phyloP scores from a whole-genome alignment of 2,113 vertebrate species.

The Peromyscus maniculatus region DNA sequence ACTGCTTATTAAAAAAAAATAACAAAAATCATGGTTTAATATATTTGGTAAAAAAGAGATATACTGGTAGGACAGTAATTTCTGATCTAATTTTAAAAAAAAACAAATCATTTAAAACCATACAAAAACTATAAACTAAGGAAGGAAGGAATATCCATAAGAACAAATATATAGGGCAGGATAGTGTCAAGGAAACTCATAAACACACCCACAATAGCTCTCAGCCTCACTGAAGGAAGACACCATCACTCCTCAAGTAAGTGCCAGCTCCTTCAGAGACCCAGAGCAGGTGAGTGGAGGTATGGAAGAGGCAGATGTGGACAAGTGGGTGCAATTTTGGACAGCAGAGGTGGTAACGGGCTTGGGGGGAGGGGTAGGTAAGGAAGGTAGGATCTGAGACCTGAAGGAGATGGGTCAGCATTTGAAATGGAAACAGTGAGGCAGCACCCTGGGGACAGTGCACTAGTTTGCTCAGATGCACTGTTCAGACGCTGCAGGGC shows the following conservation, averaged over 20 bases:
- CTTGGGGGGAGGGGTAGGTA: background rate
- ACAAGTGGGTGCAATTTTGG: background rate
- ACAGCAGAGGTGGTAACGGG: too few relatives aligned
- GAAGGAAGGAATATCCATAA: accelerated
- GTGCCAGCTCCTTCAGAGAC: background rate
- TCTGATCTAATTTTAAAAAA: background rate
- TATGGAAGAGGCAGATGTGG: too few relatives aligned
- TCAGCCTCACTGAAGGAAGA: too few relatives aligned
- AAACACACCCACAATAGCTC: accelerated
- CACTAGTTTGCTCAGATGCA: background rate
- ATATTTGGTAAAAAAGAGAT: background rate
- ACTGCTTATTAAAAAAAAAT: background rate
- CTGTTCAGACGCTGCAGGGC: background rate
- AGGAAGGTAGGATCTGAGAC: background rate
- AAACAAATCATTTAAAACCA: background rate
- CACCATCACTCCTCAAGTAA: too few relatives aligned
- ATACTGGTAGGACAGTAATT: background rate
- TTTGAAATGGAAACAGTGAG: too few relatives aligned
- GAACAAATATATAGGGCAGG: background rate
- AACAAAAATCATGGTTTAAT: background rate
- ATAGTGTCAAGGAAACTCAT: too few relatives aligned
- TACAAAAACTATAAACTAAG: background rate
- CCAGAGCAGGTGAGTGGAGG: accelerated
- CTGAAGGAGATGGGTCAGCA: background rate
- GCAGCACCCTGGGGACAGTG: background rate